Conservation (phyloP, 2,888 invertebrate species). For the Phytoseiulus persimilis region DNA sequence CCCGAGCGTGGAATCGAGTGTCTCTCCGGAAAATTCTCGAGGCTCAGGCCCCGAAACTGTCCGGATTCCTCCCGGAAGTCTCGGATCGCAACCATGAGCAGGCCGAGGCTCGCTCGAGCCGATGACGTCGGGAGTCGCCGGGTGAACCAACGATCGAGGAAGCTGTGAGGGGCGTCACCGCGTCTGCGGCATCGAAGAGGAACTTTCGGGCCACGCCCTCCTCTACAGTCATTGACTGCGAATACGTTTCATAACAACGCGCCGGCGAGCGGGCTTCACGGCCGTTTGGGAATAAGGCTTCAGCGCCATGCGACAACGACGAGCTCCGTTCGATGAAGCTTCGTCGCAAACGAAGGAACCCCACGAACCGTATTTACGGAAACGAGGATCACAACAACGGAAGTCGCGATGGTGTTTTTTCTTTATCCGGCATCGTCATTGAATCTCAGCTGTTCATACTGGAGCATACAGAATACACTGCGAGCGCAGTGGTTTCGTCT, state of each 20-base stretch:
- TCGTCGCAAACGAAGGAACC: no score
- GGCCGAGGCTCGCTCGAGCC: background rate
- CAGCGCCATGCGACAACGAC: background rate
- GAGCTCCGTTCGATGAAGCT: background rate
- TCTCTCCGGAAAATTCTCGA: no score
- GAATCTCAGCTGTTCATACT: no score
- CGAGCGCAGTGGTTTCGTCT: no score
- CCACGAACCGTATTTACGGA: background rate
- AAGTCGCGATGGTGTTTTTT: no score
- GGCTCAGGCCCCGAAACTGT: no score
- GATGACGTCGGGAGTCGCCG: background rate
- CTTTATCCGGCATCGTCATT: no score
- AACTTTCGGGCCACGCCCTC: background rate
- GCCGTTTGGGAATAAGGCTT: background rate
- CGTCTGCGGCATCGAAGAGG: background rate
- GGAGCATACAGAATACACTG: no score
- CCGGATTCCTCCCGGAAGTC: no score
- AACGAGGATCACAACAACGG: no score
- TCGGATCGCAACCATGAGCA: no score
- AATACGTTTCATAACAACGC: background rate
- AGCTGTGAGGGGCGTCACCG: background rate
- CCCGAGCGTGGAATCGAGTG: no score
- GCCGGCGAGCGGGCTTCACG: background rate
- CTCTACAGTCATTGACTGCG: background rate
- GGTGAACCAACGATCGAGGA: background rate